Evolutionary conservation across 2,888 invertebrate genomes (phyloP).

Genomic region (Tetropium fuscum): DNA sequence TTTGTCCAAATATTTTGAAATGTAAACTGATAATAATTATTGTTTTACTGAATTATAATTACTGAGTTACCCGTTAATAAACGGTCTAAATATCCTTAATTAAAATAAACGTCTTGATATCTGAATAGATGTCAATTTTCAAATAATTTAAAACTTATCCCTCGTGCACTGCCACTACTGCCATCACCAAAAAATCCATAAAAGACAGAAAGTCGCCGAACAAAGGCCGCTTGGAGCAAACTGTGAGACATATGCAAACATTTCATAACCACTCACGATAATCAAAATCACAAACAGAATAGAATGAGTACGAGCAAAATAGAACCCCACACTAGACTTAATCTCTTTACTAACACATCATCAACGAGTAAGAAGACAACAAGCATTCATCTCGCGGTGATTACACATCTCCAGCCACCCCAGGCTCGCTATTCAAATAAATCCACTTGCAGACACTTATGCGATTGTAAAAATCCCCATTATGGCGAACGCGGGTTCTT

Average conservation of each 20-base stretch:
- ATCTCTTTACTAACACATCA: conserved; percentile 60
- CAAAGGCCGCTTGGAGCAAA: conserved; percentile 5
- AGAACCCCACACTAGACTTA: conserved; percentile 53
- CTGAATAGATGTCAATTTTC: too few species aligned
- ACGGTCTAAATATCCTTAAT: too few species aligned
- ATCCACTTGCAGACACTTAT: conserved; percentile 61
- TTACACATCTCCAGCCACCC: conserved; percentile 54
- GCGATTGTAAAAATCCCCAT: conserved; percentile 60
- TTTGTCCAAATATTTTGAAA: too few species aligned
- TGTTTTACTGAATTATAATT: too few species aligned
- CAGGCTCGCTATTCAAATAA: conserved; percentile 57
- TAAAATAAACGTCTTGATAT: too few species aligned
- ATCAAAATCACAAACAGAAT: conserved; percentile 54
- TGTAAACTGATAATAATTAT: too few species aligned
- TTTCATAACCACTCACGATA: conserved; percentile 53
- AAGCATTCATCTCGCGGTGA: conserved; percentile 58
- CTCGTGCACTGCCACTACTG: not conserved
- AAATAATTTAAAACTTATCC: too few species aligned
- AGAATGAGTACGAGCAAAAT: conserved; percentile 39
- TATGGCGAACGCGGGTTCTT: conserved; percentile 56
- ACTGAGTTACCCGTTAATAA: too few species aligned
- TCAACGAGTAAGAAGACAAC: conserved; percentile 62
- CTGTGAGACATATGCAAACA: conserved; percentile 23
- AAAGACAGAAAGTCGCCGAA: conserved; percentile 17
- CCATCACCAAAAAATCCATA: conserved; percentile 1